A percentile compares a stretch with the other conserved stretches of the same genome.
These are phyloP conservation scores for Gasterosteus nipponicus DNA, from an alignment of 2,113 vertebrate genomes.

Conservation along the genomic window DNA sequence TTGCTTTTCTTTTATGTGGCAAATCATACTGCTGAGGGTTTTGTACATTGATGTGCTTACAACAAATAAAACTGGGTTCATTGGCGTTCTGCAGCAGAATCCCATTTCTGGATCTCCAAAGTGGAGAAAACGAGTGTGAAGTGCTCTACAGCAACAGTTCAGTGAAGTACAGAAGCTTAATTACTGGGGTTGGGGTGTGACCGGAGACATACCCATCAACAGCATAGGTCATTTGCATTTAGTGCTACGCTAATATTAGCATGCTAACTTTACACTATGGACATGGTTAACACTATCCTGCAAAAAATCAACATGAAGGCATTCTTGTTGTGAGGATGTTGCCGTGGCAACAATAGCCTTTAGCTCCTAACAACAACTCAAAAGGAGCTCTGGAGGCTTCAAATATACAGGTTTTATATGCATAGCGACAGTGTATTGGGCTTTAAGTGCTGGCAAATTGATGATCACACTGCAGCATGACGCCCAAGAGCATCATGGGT, in stretches of 20 bases:
- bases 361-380: neutral
- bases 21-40: neutral
- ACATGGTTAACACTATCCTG: neutral
- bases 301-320: neutral
- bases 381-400: neutral
- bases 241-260: neutral
- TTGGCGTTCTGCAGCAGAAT: neutral
- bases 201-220: neutral
- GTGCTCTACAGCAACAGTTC: neutral
- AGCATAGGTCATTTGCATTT: neutral
- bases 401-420: neutral
- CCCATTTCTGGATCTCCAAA: neutral
- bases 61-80: neutral
- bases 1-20: constrained; percentile 1
- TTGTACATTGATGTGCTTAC: neutral
- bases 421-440: neutral
- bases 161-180: neutral
- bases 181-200: neutral
- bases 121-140: neutral
- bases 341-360: neutral
- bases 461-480: neutral
- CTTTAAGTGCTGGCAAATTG: neutral
- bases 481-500: neutral
- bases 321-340: neutral
- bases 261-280: neutral